phyloP scores from a whole-genome alignment of 2,113 vertebrate genomes.

The Triplophysa siluroides region DNA sequence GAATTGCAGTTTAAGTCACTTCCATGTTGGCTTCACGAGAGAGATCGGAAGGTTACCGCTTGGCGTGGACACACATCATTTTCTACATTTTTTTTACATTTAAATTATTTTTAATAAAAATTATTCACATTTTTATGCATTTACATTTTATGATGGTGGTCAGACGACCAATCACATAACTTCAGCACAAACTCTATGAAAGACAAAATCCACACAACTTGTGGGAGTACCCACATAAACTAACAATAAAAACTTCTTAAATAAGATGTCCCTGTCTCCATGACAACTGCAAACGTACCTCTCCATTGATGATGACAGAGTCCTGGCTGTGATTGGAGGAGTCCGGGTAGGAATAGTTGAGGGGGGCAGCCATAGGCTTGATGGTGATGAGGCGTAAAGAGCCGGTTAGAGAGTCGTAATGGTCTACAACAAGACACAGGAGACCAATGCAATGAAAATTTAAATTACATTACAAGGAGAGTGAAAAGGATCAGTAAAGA shows the following conservation, averaged over 20 bases:
- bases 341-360: conserved; percentile 80
- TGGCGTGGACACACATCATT: too few species aligned
- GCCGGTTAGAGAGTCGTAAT: conserved; percentile 89
- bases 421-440: conserved; percentile 72
- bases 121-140: too few species aligned
- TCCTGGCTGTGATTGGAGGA: conserved; percentile 89
- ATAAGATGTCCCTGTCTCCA: conserved; percentile 7
- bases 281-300: conserved; percentile 76
- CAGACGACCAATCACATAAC: too few species aligned
- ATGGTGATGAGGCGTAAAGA: conserved; percentile 93
- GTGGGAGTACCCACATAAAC: not conserved
- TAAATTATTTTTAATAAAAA: too few species aligned
- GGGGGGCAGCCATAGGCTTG: conserved; percentile 85
- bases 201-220: too few species aligned
- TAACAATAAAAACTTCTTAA: not conserved
- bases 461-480: not conserved
- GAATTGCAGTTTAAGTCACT: too few species aligned
- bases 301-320: conserved; percentile 86
- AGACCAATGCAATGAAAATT: conserved; percentile 50
- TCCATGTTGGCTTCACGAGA: too few species aligned
- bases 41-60: too few species aligned
- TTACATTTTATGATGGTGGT: too few species aligned
- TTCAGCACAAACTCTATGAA: too few species aligned
- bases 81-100: too few species aligned
- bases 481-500: conserved; percentile 6